phyloP scores from a whole-genome alignment of 1,140 invertebrate genomes.

The Asobara japonica region DNA sequence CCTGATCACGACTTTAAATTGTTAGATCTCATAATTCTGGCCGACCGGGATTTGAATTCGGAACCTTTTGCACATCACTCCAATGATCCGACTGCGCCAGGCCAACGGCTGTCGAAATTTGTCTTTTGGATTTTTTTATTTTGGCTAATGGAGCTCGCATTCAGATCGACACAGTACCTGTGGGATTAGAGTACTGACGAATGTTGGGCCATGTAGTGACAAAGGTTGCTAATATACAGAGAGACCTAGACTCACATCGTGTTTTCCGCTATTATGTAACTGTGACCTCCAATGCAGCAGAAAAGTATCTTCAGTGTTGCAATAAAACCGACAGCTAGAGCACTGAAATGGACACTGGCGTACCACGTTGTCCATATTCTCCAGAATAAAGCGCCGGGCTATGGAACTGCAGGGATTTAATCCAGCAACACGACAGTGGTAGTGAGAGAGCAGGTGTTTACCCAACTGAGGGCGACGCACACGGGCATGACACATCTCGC shows the following conservation, averaged over 20 bases:
- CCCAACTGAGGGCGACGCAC: slow-evolving; percentile 77
- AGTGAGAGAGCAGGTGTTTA: slow-evolving; percentile 85
- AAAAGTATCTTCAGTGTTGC: slow-evolving; percentile 79
- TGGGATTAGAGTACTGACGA: too few relatives aligned
- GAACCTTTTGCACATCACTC: too few relatives aligned
- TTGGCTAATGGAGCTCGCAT: too few relatives aligned
- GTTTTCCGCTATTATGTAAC: slow-evolving; percentile 66
- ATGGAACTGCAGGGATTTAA: slow-evolving; percentile 61
- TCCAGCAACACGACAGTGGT: slow-evolving; percentile 77
- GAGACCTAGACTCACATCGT: slow-evolving; percentile 41
- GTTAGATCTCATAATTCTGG: too few relatives aligned
- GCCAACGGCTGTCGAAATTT: too few relatives aligned
- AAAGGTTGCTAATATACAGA: too few relatives aligned
- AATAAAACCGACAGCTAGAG: slow-evolving; percentile 83
- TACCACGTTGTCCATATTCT: slow-evolving; percentile 81
- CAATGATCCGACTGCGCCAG: too few relatives aligned
- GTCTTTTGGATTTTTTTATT: too few relatives aligned
- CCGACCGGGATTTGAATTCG: too few relatives aligned
- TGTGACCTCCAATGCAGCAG: slow-evolving; percentile 78
- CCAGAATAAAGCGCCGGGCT: slow-evolving; percentile 73
- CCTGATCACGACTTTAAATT: too few relatives aligned
- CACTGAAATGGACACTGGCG: slow-evolving; percentile 86
- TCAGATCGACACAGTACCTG: too few relatives aligned
- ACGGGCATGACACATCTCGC: slow-evolving; percentile 76
- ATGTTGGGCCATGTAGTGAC: too few relatives aligned